Evolutionary conservation across 2,113 vertebrate genomes (phyloP), one percentile per base, ranked within the genome.

Genomic region (Sclerurus mexicanus): DNA sequence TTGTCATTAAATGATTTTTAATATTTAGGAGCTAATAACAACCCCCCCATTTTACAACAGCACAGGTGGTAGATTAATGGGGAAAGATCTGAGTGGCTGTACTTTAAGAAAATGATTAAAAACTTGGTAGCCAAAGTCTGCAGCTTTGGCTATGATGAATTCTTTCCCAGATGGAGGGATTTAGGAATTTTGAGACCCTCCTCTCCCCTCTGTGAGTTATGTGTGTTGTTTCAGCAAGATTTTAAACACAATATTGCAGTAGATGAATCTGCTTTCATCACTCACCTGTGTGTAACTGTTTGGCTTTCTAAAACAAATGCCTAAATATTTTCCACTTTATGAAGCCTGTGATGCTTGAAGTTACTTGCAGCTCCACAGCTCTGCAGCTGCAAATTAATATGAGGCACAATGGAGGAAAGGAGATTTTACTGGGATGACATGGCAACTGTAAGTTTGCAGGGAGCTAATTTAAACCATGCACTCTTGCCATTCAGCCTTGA

Each of bases 361-460:
- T 80, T 71, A 33, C 2, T 1, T 33, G 50, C 67, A 75, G 33
- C 35, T 53, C 60, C 60, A 9, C 17, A 60, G 35, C 31, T 75
- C 46, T 46, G 46, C 49, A 50, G 25, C 25, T 52, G 25, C 30
- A 52, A 60, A 66, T 85, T 67, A 62, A 27, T 67, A 37, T 27
- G 40, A 90, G 37, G 58, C 68, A 72, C 73, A 87, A 25, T 62
- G 77, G n/a, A 80, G 28, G 42, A 39, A 92, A 94, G 46, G 35
- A 71, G 9, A 47, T 67, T 37, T 79, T 76, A 72, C 17, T 35
- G 60, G 33, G 46, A 28, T 83, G 63, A 55, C 39, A 42, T 30
- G 81, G 39, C 44, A 69, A 50, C 60, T 91, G 7, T 64, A 40
- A 62, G 46, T 66, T 42, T 83, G 46, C 37, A 67, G 58, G n/a